phyloP scores from a whole-genome alignment of 1,140 invertebrate species.

The Zeugodacus cucurbitae region DNA sequence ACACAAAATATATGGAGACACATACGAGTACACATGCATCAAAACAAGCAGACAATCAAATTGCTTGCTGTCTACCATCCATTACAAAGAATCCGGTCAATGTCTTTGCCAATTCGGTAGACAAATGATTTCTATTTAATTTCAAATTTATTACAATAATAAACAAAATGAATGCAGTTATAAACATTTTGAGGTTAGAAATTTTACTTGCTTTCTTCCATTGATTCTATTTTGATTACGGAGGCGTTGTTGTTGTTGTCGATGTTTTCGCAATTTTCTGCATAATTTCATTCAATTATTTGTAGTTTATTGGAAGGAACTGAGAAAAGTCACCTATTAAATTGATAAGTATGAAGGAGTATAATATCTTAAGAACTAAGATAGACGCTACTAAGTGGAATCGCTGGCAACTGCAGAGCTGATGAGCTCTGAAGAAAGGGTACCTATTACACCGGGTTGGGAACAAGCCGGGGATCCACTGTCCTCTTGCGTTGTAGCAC shows the following conservation, averaged over 20 bases:
- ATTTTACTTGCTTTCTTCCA: background rate
- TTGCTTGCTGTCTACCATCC: constrained; percentile 13
- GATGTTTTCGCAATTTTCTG: constrained; percentile 2
- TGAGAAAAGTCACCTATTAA: too few relatives aligned
- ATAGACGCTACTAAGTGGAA: too few relatives aligned
- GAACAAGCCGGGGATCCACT: too few relatives aligned
- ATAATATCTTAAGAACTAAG: too few relatives aligned
- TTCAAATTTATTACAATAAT: constrained; percentile 29
- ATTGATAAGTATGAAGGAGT: too few relatives aligned
- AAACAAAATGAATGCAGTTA: constrained; percentile 17
- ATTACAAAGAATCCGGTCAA: constrained; percentile 24
- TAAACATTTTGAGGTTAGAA: constrained; percentile 17
- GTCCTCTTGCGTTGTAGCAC: too few relatives aligned
- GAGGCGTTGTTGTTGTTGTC: background rate
- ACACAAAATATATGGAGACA: background rate
- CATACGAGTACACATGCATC: background rate
- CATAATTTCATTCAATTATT: constrained; percentile 24
- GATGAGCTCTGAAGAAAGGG: too few relatives aligned
- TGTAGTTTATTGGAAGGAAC: background rate
- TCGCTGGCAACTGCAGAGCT: too few relatives aligned
- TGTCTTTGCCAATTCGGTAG: constrained; percentile 16
- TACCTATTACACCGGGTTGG: too few relatives aligned
- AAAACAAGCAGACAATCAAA: constrained; percentile 18
- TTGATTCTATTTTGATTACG: background rate
- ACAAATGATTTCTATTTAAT: constrained; percentile 37